Conservation (phyloP, 2,113 vertebrate genomes). For the Eira barbara region DNA sequence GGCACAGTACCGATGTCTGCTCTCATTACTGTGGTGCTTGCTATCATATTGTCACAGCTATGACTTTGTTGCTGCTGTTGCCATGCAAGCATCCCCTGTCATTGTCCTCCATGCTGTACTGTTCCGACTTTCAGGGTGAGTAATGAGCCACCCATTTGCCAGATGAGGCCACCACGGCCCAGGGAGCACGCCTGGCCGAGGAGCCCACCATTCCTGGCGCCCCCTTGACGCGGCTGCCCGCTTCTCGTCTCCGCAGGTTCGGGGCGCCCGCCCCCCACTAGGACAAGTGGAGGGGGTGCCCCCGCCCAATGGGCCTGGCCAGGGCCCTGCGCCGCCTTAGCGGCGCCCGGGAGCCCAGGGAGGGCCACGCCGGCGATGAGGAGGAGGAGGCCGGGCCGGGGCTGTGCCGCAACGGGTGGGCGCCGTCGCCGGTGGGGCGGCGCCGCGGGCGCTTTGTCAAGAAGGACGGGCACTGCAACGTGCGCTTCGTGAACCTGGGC, state of each 20-base stretch:
- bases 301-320: constrained; percentile 75
- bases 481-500: constrained; percentile 93
- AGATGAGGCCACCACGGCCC: neutral
- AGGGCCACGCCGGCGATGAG: constrained; percentile 42
- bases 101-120: neutral
- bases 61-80: neutral
- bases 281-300: constrained; percentile 58
- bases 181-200: neutral
- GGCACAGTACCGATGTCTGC: neutral
- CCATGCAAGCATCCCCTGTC: neutral
- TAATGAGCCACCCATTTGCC: neutral
- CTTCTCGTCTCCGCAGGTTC: constrained; percentile 33
- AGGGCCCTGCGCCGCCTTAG: constrained; percentile 76
- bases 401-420: constrained; percentile 74
- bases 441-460: constrained; percentile 90
- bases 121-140: no score
- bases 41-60: no score
- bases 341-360: constrained; percentile 33
- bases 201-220: no score
- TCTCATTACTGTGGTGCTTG: neutral
- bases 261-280: constrained; percentile 64
- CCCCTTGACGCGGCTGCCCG: neutral
- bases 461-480: constrained; percentile 94
- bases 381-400: constrained; percentile 57
- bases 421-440: neutral